phyloP scores from a whole-genome alignment of 2,888 invertebrate genomes.

The Julus scanicus region DNA sequence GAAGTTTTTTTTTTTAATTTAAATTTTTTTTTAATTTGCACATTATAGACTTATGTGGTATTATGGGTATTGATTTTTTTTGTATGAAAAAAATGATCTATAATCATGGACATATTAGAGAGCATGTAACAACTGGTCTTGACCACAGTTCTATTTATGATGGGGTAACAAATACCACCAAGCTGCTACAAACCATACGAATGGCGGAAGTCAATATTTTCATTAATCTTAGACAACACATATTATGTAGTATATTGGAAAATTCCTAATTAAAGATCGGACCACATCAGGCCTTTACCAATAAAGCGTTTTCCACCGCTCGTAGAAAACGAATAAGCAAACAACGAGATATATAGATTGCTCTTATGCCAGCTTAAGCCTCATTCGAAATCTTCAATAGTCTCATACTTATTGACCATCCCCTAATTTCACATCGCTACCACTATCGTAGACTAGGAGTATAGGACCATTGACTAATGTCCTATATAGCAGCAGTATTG shows the following conservation, averaged over 20 bases:
- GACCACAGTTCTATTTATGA: not conserved
- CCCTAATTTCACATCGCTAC: not conserved
- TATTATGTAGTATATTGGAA: not conserved
- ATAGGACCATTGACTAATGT: too few relatives aligned
- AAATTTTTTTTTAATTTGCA: too few relatives aligned
- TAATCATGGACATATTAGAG: not conserved
- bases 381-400: not conserved
- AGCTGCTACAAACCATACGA: not conserved
- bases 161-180: not conserved
- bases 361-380: not conserved
- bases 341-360: slow-evolving; percentile 14
- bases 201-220: not conserved
- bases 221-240: slow-evolving; percentile 27
- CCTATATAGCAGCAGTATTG: not conserved
- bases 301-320: not conserved
- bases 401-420: not conserved
- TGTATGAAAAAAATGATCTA: too few relatives aligned
- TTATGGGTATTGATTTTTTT: too few relatives aligned
- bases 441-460: too few relatives aligned
- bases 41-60: too few relatives aligned
- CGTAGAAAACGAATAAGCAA: not conserved
- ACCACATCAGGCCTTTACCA: not conserved
- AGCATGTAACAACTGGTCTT: not conserved
- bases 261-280: not conserved
- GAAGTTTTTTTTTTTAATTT: too few relatives aligned